Evolutionary conservation across 1,140 invertebrate species (phyloP).

Genomic region (Tribolium madens): DNA sequence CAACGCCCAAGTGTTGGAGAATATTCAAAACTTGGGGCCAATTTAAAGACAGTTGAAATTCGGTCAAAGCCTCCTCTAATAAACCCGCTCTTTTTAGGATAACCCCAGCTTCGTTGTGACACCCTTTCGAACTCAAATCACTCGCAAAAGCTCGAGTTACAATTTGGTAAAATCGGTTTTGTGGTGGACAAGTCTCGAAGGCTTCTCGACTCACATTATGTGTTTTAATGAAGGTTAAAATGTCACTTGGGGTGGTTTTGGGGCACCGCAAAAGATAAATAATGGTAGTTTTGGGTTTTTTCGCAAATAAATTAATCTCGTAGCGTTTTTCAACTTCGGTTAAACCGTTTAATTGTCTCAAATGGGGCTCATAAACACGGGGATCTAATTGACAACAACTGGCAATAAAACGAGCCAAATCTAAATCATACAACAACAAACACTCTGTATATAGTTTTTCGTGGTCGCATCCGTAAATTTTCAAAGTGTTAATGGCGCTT

Average conservation of each 20-base stretch:
- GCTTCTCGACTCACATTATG: constrained; percentile 50
- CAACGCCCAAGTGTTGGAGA: constrained; percentile 28
- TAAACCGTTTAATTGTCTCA: constrained; percentile 44
- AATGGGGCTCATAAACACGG: constrained; percentile 50
- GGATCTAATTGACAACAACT: constrained; percentile 51
- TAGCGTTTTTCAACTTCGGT: constrained; percentile 46
- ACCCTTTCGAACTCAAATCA: constrained; percentile 39
- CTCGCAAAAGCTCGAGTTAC: constrained; percentile 49
- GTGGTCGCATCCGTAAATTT: constrained; percentile 14
- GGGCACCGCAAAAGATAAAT: constrained; percentile 48
- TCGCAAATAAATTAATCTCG: constrained; percentile 46
- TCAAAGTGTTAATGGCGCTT: constrained; percentile 1
- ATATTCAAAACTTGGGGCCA: constrained; percentile 51
- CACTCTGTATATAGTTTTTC: constrained; percentile 28
- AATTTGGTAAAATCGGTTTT: constrained; percentile 39
- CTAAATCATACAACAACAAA: constrained; percentile 51
- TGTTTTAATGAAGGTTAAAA: constrained; percentile 50
- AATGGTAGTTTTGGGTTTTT: constrained; percentile 47
- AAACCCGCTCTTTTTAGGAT: constrained; percentile 53
- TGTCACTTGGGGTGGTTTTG: constrained; percentile 3
- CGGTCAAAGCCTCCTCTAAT: constrained; percentile 46
- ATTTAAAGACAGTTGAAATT: constrained; percentile 46
- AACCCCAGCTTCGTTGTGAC: constrained; percentile 49
- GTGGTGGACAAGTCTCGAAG: constrained; percentile 39
- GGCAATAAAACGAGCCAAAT: constrained; percentile 52